Percentiles rank a stretch among this genome's conserved stretches.
phyloP scores from a whole-genome alignment of 2,797 vertebrate species.

The Urosaurus nigricauda region DNA sequence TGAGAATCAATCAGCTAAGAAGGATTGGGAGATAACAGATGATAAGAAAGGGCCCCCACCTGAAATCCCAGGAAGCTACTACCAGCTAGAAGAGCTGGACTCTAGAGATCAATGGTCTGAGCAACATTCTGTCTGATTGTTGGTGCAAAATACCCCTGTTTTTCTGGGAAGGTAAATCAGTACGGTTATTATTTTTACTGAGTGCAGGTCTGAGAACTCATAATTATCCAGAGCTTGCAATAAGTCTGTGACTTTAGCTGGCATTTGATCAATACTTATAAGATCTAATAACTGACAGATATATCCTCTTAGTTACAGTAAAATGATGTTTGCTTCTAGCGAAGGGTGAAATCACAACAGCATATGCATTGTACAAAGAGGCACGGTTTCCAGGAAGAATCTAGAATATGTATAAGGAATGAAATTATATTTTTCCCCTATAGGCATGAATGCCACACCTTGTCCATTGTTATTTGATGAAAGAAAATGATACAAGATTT shows the following conservation, averaged over 20 bases:
- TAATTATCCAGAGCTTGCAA: neutral
- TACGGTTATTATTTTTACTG: neutral
- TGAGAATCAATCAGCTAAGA: neutral
- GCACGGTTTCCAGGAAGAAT: conserved; percentile 21
- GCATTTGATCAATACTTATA: neutral
- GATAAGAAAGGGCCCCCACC: neutral
- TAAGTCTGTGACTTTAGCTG: neutral
- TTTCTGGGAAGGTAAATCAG: neutral
- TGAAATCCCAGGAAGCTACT: neutral
- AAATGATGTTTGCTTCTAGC: neutral
- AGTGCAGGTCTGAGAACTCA: neutral
- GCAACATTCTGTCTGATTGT: neutral
- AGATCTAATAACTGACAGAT: neutral
- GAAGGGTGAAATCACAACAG: neutral
- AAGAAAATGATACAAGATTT: neutral
- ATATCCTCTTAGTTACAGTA: conserved; percentile 12
- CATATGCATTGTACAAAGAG: neutral
- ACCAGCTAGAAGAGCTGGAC: neutral
- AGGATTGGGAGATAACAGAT: neutral
- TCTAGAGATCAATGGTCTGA: neutral
- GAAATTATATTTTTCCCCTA: neutral
- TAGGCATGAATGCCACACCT: neutral
- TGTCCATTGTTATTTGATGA: neutral
- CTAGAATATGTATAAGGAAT: neutral
- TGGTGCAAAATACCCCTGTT: neutral